Base-by-base conservation (phyloP, 2,113 vertebrate genomes). In the Oplegnathus fasciatus region DNA sequence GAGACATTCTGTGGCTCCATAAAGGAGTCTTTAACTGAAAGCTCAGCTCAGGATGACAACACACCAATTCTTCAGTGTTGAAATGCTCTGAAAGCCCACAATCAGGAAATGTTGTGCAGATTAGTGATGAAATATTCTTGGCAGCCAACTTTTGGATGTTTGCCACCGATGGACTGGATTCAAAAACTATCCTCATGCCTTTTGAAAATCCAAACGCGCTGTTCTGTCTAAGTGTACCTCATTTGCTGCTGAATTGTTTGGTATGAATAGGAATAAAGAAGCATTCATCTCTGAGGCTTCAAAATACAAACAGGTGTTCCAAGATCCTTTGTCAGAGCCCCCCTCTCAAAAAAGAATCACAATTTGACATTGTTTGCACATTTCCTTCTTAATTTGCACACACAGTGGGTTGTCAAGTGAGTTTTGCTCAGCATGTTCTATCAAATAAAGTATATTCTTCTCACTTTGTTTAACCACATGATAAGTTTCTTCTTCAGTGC, bases 241-340 rank as follows among this genome's bases (percentile, higher is more conserved):
- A 64, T 74, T 84, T 75, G 65, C 65, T 0, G 50, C 62, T n/a
- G 48, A 48, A 71, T 66, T 69, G 61, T 88, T 82, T 62, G 55
- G 30, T n/a, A 84, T 76, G 80, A 82, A 75, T 26, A 69, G 32
- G 26, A 84, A 75, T 55, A 82, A 77, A 83, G 37, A 74, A 57
- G 14, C 17, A 61, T 73, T 83, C 22, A 58, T 83, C 18, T 78
- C 42, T 10, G 9, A 61, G 17, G 78, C 37, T 76, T 72, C 7
- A 65, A 44, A 69, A 84, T 67, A 22, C 58, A 66, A 83, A 84
- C 73, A 78, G 77, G 44, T 88, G 75, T 74, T 64, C 55, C 24
- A 40, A 26, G 18, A 79, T 62, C 24, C 32, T 81, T 80, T 84
- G 72, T 76, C 52, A 44, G 14, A 65, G 26, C 22, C 1, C 30